These are phyloP conservation scores for Thaumetopoea pityocampa DNA, from an alignment of 1,140 invertebrate species.

Conservation along the genomic window DNA sequence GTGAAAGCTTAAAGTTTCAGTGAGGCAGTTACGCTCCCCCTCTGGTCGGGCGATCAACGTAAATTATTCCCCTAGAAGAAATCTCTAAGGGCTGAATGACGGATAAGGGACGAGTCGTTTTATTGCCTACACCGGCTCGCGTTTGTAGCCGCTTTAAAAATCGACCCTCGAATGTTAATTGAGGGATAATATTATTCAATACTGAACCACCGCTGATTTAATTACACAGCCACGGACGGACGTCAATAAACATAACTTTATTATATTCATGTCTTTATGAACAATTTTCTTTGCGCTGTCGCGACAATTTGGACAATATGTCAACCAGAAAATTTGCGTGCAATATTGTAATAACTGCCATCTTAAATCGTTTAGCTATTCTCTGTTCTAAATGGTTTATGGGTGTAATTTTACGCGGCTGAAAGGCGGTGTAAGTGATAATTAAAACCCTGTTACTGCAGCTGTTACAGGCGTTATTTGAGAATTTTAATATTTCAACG, in stretches of 20 bases:
- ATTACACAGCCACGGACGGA: constrained; percentile 35
- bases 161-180: constrained; percentile 62
- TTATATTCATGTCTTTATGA: too few relatives aligned
- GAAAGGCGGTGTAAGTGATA: constrained; percentile 66
- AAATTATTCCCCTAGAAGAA: constrained; percentile 45
- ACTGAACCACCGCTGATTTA: constrained; percentile 48
- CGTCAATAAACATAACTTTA: constrained; percentile 26
- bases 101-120: constrained; percentile 68
- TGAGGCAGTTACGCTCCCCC: constrained; percentile 69
- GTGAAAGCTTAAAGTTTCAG: constrained; percentile 70
- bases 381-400: constrained; percentile 61
- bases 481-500: constrained; percentile 51
- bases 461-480: constrained; percentile 55
- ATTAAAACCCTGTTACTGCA: constrained; percentile 64
- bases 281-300: too few relatives aligned
- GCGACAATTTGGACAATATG: constrained; percentile 7
- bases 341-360: constrained; percentile 42
- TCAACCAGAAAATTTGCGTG: constrained; percentile 23
- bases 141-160: constrained; percentile 57
- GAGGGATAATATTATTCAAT: constrained; percentile 64
- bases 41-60: constrained; percentile 60
- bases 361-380: constrained; percentile 55
- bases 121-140: constrained; percentile 59
- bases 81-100: constrained; percentile 70
- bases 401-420: constrained; percentile 55